Conservation (phyloP, 2,888 invertebrate species). For the Rotaria magnacalcarata region DNA sequence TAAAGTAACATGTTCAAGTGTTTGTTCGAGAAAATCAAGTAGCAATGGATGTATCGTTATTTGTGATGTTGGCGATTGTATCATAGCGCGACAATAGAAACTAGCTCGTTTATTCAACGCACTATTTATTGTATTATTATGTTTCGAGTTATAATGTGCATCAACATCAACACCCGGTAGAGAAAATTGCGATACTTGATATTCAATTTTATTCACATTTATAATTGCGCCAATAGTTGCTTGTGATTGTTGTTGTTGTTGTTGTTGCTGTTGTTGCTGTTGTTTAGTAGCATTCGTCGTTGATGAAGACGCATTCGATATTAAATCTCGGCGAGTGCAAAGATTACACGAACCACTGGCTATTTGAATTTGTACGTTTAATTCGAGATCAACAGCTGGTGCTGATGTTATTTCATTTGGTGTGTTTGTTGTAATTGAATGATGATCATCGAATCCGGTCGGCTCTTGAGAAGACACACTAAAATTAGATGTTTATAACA, state of each 20-base stretch:
- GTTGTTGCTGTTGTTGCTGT: background rate
- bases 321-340: slow-evolving; percentile 73
- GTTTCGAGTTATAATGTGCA: slow-evolving; percentile 48
- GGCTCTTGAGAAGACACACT: background rate
- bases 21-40: slow-evolving; percentile 91
- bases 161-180: slow-evolving; percentile 59
- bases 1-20: slow-evolving; percentile 71
- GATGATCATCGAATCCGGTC: background rate
- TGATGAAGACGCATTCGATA: slow-evolving; percentile 52
- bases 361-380: slow-evolving; percentile 90
- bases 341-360: slow-evolving; percentile 93
- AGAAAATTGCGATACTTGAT: slow-evolving; percentile 39
- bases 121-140: slow-evolving; percentile 35
- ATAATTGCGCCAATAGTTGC: no score
- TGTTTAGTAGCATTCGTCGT: background rate
- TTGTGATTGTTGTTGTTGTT: background rate
- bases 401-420: slow-evolving; percentile 24
- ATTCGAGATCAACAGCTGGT: slow-evolving; percentile 87
- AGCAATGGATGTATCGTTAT: slow-evolving; percentile 94
- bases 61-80: slow-evolving; percentile 62
- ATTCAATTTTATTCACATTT: slow-evolving; percentile 10
- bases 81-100: slow-evolving; percentile 41
- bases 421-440: background rate
- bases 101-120: slow-evolving; percentile 42
- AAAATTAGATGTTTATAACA: background rate